Evolutionary conservation across 1,140 invertebrate genomes (phyloP), one percentile per base, ranked within the genome.

Genomic region (Drosophila orena): DNA sequence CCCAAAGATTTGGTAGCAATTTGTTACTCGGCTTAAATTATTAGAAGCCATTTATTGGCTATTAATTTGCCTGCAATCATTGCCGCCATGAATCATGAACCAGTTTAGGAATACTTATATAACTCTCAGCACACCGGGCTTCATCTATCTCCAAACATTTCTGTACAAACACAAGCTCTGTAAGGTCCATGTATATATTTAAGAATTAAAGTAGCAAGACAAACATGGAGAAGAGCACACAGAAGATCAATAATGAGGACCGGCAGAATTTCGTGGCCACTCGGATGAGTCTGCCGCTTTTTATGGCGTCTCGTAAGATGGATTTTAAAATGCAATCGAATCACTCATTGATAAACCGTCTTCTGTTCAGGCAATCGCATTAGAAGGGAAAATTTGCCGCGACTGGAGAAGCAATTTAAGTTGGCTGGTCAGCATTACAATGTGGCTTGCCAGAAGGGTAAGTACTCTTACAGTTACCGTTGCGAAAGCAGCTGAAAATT

Each of bases 231-330:
- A 47, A 53, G 11, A 66, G 60, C 24, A 27, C 65, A 12, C 22
- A n/a, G 4, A 88, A 76, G 46, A 37, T 70, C 0, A 24, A 56
- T 0, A 52, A 69, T 24, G 83, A 89, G 42, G 84, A 79, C n/a
- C 62, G 71, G 1, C 83, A 89, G 61, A 74, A 60, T 54, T 89
- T 89, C 42, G 77, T 90, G 44, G 59, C 84, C 22, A 84, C 79
- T 20, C 79, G 77, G 4, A 77, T 89, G 84, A 84, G 79, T 46
- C 43, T 89, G 20, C 84, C 84, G 6, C 79, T 89, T 0, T 89
- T 80, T 42, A 89, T 89, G 84, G 15, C 78, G 0, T 77, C 84
- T 10, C 85, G 84, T 89, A 68, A 68, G 79, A 42, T n/a, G 0
- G 2, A 5, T 3, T n/a, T 22, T n/a, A 24, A 7, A 46, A 2